Evolutionary conservation across 2,797 vertebrate genomes (phyloP), one percentile per base, ranked within the genome.

Genomic region (Helostoma temminkii): DNA sequence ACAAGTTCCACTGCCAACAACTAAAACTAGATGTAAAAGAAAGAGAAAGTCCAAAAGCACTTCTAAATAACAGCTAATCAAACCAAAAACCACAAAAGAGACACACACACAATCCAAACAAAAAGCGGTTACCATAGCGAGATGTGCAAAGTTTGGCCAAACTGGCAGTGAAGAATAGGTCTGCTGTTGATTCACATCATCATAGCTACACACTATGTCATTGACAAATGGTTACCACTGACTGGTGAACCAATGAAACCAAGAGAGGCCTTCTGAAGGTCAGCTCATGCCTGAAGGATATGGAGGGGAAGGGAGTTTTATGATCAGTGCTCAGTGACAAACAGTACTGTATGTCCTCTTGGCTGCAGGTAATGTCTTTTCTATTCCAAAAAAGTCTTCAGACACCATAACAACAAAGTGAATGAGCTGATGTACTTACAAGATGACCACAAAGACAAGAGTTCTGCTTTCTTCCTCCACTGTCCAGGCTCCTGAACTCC

Each of bases 181-280:
- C 71, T 80, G 47, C 68, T 80, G 45, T 74, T 74, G 67, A 66
- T 62, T 77, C 48, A 60, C 84, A 28, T 58, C 71, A 64, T 79
- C 50, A 70, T 32, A 47, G 30, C 64, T 50, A 52, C 68, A 53
- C 66, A 84, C 78, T 46, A 78, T 47, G 71, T 81, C 78, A 82
- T 4, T 74, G 71, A 76, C 61, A 61, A 80, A 75, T 37, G 22
- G 57, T 78, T 37, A 64, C 47, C 42, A 43, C 18, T 53, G 55
- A 60, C 36, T 25, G 28, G 52, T 34, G 39, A 49, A 66, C 21
- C 59, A 47, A 49, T 21, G 19, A 43, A 74, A 79, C 53, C 53
- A 7, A 64, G 47, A 11, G 24, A 61, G 61, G 58, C 25, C 36
- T 47, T 24, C 22, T 21, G 48, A 30, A 57, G 62, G 56, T 59